These are phyloP conservation scores for Myzus persicae DNA, from an alignment of 1,140 invertebrate species.

Conservation along the genomic window DNA sequence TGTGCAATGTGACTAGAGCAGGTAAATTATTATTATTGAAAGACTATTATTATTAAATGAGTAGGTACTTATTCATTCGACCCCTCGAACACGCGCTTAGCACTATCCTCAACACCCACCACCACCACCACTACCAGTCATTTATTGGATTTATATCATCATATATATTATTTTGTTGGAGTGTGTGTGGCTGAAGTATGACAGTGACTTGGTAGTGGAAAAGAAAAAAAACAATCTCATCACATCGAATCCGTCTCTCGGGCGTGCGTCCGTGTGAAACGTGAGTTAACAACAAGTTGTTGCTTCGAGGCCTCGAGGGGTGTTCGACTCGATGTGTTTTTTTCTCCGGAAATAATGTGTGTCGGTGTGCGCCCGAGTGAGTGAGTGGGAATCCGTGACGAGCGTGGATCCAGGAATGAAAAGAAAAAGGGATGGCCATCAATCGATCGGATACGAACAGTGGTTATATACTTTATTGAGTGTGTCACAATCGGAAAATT, in stretches of 20 bases:
- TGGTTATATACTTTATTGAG: background rate
- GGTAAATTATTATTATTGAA: background rate
- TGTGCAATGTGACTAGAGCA: background rate
- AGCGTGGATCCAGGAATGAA: background rate
- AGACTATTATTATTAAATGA: background rate
- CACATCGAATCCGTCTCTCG: background rate
- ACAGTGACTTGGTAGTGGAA: background rate
- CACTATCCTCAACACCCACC: background rate
- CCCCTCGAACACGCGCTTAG: background rate
- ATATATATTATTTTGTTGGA: background rate
- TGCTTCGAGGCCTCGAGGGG: background rate
- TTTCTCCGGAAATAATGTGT: background rate
- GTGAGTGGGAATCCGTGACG: background rate
- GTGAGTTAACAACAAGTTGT: conserved; percentile 10
- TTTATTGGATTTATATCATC: background rate
- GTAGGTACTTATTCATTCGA: background rate
- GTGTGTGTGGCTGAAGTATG: background rate
- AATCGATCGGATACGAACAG: background rate
- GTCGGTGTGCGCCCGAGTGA: background rate
- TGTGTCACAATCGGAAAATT: background rate
- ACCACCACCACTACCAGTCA: background rate
- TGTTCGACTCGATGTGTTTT: background rate
- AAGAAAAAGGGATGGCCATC: background rate
- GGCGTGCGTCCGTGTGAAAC: background rate
- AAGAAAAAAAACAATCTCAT: background rate